Base-by-base conservation (phyloP, 2,888 invertebrate genomes). In the Oscheius sp. region DNA sequence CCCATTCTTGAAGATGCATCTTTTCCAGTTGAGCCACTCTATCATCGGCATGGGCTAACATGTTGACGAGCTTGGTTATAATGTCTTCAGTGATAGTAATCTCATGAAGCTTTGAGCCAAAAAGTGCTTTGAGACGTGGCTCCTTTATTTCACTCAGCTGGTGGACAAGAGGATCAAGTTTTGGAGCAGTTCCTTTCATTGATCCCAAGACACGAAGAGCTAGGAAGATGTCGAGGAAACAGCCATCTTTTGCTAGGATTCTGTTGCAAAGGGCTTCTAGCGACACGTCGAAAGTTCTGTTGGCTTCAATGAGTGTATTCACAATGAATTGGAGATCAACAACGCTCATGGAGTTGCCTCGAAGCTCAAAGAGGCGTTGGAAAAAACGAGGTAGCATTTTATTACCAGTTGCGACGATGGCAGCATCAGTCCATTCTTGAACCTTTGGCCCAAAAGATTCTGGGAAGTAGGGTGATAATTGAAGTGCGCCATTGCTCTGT, bases 61-160 rank as follows among this genome's bases (percentile, higher is more conserved):
- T 65, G 5, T 65, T 48, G 0, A 48, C n/a, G 23, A 65, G 23
- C 6, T 27, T 48, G 48, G 25, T 8, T 0, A 65, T 48, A 20
- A 29, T 29, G 3, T 33, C 33, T 1, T 48, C 33, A 6, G 10
- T 2, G 5, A 46, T n/a, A 2, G 27, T 10, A 1, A 65, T 8
- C 25, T 65, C 65, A 37, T 65, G 65, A 0, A 65, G 31, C 20
- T 65, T 65, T 31, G 65, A 65, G 0, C 65, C 65, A 3, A 65
- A 29, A 0, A 65, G 50, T 1, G 65, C 65, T 2, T 34, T 46
- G 1, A 65, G 50, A 6, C 65, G 65, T 2, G 27, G 23, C 12
- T 65, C 65, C 6, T 45, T 48, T 20, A 65, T 65, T 3, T 65
- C 50, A 1, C 0, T 8, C 1, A 31, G 33, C 2, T 37, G 15